Evolutionary conservation across 2,113 vertebrate species (phyloP).

Genomic region (Tamias sibiricus): DNA sequence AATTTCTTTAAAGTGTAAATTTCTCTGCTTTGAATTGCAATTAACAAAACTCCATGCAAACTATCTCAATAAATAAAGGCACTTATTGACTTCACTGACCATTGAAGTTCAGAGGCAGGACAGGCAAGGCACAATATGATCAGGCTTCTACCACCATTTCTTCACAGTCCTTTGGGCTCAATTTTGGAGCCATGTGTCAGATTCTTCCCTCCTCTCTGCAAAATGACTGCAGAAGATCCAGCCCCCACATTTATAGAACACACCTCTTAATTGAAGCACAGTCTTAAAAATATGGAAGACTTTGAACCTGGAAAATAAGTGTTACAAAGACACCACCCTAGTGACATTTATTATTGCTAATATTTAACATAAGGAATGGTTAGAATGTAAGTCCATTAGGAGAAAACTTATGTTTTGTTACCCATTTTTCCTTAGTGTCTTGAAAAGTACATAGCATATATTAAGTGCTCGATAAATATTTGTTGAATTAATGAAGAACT

Average conservation of each 20-base stretch:
- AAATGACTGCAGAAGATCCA: neutral
- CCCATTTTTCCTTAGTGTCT: neutral
- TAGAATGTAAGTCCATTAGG: neutral
- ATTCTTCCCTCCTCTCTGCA: conserved; percentile 10
- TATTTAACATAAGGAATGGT: neutral
- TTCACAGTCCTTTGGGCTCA: neutral
- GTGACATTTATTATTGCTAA: neutral
- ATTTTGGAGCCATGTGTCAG: neutral
- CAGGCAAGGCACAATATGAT: neutral
- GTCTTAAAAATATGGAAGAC: neutral
- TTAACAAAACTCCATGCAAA: conserved; percentile 33
- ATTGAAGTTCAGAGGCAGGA: neutral
- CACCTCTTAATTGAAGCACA: neutral
- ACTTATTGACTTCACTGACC: neutral
- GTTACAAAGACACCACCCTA: neutral
- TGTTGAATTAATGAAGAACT: conserved; percentile 35
- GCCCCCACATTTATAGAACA: neutral
- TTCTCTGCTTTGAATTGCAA: neutral
- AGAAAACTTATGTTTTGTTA: neutral
- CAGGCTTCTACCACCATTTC: neutral
- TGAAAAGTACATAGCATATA: neutral
- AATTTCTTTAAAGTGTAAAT: neutral
- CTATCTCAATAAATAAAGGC: neutral
- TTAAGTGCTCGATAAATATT: neutral
- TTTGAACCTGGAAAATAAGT: neutral